Evolutionary conservation across 2,113 vertebrate species (phyloP).

Genomic region (Crypturellus undulatus): DNA sequence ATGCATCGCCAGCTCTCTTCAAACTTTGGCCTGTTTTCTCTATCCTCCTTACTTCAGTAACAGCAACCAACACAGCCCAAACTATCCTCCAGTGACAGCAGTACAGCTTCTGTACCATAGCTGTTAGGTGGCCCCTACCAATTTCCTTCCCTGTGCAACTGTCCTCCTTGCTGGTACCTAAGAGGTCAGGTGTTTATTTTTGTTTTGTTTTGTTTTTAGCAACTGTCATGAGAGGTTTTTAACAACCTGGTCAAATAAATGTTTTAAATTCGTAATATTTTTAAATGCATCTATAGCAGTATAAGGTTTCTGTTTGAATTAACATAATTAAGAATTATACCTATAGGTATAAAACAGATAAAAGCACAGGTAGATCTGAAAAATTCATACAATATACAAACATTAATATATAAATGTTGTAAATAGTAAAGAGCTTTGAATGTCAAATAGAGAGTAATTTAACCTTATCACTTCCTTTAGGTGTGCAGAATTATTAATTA

Average conservation of each 20-base stretch:
- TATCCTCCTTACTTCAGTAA: not conserved
- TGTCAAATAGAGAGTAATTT: not conserved
- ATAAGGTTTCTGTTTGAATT: not conserved
- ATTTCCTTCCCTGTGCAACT: not conserved
- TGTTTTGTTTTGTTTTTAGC: not conserved
- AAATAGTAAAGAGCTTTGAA: not conserved
- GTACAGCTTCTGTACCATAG: not conserved
- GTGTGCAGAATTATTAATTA: slow-evolving; percentile 89
- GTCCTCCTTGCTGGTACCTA: not conserved
- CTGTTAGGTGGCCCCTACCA: not conserved
- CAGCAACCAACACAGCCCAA: not conserved
- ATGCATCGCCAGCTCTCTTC: not conserved
- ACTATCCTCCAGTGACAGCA: not conserved
- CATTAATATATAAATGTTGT: not conserved
- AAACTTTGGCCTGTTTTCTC: not conserved
- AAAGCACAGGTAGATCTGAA: not conserved
- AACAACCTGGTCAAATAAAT: not conserved
- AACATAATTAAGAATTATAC: not conserved
- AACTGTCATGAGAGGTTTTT: not conserved
- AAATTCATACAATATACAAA: not conserved
- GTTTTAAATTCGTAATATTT: not conserved
- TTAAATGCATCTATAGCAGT: not conserved
- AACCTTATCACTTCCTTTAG: slow-evolving; percentile 73
- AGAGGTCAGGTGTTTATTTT: not conserved
- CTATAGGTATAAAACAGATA: not conserved